These are phyloP conservation scores for Aspidiotus destructor DNA, from an alignment of 2,888 invertebrate genomes.

Conservation along the genomic window DNA sequence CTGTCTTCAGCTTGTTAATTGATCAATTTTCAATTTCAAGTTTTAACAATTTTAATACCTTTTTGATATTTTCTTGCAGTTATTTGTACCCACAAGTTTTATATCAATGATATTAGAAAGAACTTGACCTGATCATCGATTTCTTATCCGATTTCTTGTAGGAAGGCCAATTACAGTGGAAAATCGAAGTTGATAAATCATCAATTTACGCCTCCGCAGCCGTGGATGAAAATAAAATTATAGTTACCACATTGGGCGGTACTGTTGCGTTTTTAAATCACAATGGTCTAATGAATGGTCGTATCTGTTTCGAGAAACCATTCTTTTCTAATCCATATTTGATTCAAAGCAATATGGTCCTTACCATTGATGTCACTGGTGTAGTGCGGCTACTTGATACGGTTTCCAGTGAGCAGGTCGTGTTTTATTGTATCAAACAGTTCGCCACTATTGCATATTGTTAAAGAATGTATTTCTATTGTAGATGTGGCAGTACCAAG, in stretches of 20 bases:
- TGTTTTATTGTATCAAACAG: background rate
- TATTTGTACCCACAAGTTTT: too few species aligned
- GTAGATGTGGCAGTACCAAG: slow-evolving; percentile 53
- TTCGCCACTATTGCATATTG: too few species aligned
- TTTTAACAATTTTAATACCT: background rate
- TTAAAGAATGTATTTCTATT: background rate
- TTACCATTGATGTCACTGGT: slow-evolving; percentile 21
- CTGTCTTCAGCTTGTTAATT: too few species aligned
- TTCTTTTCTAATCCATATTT: slow-evolving; percentile 25
- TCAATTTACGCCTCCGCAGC: slow-evolving; percentile 24
- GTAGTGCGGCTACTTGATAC: slow-evolving; percentile 39
- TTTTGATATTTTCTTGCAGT: too few species aligned
- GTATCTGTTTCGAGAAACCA: background rate
- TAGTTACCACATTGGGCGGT: slow-evolving; percentile 20
- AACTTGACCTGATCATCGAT: background rate
- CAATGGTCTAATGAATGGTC: slow-evolving; percentile 7
- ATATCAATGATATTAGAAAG: background rate
- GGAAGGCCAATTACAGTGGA: slow-evolving; percentile 43
- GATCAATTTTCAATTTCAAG: too few species aligned
- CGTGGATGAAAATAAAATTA: background rate
- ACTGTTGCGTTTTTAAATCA: slow-evolving; percentile 12
- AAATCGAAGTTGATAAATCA: slow-evolving; percentile 41
- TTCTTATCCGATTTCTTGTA: slow-evolving; percentile 1
- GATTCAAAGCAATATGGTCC: slow-evolving; percentile 6
- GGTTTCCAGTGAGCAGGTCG: slow-evolving; percentile 1